Conservation (phyloP, 2,888 invertebrate species). For the Lamproptera curius region DNA sequence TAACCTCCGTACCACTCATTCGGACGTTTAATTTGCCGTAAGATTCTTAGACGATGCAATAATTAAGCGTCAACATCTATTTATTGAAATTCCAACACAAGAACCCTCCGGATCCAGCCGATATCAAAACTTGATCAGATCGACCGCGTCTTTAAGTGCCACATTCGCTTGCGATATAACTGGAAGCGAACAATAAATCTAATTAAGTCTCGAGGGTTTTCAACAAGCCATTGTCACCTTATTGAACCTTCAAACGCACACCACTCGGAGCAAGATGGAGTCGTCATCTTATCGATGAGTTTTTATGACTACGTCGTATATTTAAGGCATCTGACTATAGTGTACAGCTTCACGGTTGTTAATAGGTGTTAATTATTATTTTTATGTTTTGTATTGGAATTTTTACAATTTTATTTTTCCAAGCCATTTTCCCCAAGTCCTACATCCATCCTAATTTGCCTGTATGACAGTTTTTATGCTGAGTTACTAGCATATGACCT, state of each 20-base stretch:
- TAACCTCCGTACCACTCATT: too few relatives aligned
- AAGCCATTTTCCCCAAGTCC: too few relatives aligned
- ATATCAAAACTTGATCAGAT: slow-evolving; percentile 18
- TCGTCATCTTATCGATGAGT: neutral
- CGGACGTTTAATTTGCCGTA: too few relatives aligned
- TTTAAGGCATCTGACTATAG: too few relatives aligned
- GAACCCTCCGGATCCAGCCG: slow-evolving; percentile 9
- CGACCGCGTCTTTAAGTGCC: slow-evolving; percentile 3
- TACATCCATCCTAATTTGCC: too few relatives aligned
- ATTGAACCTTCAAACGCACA: slow-evolving; percentile 46
- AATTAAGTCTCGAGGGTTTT: slow-evolving; percentile 42
- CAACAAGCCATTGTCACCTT: slow-evolving; percentile 33
- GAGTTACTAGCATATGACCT: too few relatives aligned
- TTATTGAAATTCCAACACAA: slow-evolving; percentile 16
- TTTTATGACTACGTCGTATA: neutral
- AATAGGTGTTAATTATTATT: too few relatives aligned
- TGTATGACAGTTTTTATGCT: too few relatives aligned
- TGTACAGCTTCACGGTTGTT: too few relatives aligned
- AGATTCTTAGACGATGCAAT: slow-evolving; percentile 4
- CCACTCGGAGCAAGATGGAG: neutral
- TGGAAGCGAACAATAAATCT: slow-evolving; percentile 40
- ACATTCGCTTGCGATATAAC: slow-evolving; percentile 16
- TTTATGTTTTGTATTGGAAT: too few relatives aligned
- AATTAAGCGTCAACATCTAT: slow-evolving; percentile 9
- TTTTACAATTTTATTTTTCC: too few relatives aligned